phyloP scores from a whole-genome alignment of 1,140 invertebrate species.

The Drosophila carrolli region DNA sequence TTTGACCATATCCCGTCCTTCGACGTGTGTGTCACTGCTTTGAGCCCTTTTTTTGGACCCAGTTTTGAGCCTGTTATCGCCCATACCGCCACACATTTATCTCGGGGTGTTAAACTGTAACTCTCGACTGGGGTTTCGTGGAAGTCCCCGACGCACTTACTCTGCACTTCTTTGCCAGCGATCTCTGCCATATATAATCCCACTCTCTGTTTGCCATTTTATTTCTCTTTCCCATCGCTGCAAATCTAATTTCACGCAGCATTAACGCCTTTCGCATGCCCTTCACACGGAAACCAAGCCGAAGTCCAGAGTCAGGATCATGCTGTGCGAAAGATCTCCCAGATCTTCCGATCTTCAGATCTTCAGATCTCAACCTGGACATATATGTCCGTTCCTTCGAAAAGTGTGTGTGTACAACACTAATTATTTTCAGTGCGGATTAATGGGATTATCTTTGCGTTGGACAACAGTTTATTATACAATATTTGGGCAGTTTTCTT shows the following conservation, averaged over 20 bases:
- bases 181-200: constrained; percentile 27
- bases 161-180: constrained; percentile 13
- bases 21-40: constrained; percentile 74
- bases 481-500: constrained; percentile 64
- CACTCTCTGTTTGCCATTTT: constrained; percentile 44
- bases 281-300: constrained; percentile 40
- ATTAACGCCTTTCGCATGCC: constrained; percentile 82
- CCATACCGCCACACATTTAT: constrained; percentile 56
- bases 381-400: too few species aligned
- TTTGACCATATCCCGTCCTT: constrained; percentile 67
- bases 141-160: constrained; percentile 56
- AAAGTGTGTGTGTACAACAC: constrained; percentile 72
- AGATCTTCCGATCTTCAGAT: constrained; percentile 12
- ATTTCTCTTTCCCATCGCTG: constrained; percentile 57
- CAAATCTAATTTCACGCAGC: constrained; percentile 85
- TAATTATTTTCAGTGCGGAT: constrained; percentile 84
- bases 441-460: constrained; percentile 81
- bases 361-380: constrained; percentile 6
- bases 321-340: constrained; percentile 60
- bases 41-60: constrained; percentile 29
- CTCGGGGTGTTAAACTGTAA: constrained; percentile 83
- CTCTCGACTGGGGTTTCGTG: constrained; percentile 59
- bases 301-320: constrained; percentile 40
- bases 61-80: constrained; percentile 55
- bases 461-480: constrained; percentile 80